A percentile compares a stretch with the other conserved stretches of the same genome.
These are phyloP conservation scores for Chaetodon trifasciatus DNA, from an alignment of 2,797 vertebrate species.

Conservation along the genomic window DNA sequence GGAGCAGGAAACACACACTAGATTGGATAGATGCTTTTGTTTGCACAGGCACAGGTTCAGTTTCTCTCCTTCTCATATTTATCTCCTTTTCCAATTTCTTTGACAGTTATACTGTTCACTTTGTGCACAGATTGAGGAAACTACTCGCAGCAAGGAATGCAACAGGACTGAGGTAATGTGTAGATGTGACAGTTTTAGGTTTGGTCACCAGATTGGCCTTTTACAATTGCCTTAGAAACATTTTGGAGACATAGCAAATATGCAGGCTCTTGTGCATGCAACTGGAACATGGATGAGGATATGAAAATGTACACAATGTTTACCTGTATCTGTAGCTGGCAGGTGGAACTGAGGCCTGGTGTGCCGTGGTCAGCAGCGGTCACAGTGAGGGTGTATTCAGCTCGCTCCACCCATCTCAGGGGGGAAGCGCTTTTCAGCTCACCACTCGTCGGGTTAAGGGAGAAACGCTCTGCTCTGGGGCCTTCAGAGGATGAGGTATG, in stretches of 20 bases:
- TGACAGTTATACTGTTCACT: conserved; percentile 66
- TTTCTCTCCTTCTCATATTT: conserved; percentile 66
- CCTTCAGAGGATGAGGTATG: conserved; percentile 68
- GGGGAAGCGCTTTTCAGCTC: conserved; percentile 89
- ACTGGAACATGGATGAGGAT: neutral
- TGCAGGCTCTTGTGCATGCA: neutral
- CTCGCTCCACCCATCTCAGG: conserved; percentile 86
- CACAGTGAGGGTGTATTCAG: conserved; percentile 90
- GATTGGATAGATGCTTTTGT: conserved; percentile 74
- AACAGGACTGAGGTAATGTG: conserved; percentile 59
- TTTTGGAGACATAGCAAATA: conserved; percentile 16
- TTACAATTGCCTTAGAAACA: conserved; percentile 7
- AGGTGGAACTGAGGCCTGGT: conserved; percentile 86
- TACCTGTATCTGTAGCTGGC: conserved; percentile 91
- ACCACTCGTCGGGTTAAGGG: conserved; percentile 88
- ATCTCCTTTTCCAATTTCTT: conserved; percentile 61
- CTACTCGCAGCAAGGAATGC: conserved; percentile 59
- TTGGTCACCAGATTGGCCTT: conserved; percentile 27
- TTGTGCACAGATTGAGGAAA: conserved; percentile 62
- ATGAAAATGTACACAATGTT: neutral
- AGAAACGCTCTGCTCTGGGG: conserved; percentile 92
- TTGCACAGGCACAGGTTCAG: conserved; percentile 75
- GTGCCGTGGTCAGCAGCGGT: conserved; percentile 90
- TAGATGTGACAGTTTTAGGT: conserved; percentile 35
- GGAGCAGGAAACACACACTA: conserved; percentile 75